Evolutionary conservation across 2,888 invertebrate genomes (phyloP), one percentile per base, ranked within the genome.

Genomic region (Aphodius granarius): DNA sequence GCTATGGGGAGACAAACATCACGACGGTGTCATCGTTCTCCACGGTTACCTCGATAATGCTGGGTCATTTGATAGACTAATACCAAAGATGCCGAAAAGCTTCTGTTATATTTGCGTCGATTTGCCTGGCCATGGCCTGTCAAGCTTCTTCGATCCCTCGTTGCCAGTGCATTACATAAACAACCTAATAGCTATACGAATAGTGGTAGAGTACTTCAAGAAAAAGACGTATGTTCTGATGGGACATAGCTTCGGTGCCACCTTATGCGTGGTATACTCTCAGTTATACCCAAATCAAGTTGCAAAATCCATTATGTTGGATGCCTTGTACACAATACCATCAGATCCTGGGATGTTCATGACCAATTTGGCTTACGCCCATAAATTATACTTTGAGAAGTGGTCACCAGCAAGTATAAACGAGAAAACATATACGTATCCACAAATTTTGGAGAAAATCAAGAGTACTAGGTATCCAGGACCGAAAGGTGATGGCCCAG

Each of bases 41-140:
- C 92, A 92, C 80, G 92, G 92, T 0, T 83, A 86, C 76, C 85
- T 89, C 80, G 92, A 92, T 83, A 91, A 91, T 4, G 90, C 90
- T 0, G 90, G 90, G 0, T 88, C 89, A 64, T 92, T 91, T 84
- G 88, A 92, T 75, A 86, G 88, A 0, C 82, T 93, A 0, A 87
- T 91, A n/a, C 88, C 88, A n/a, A 82, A 88, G 15, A 82, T 93
- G 63, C 90, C 91, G 0, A 83, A 82, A n/a, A 83, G 6, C 43
- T 88, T 80, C 83, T 89, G 81, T 80, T 90, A 84, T 81, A 85
- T 89, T 63, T 86, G 87, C 77, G 82, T 89, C 66, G 92, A 92
- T 81, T 83, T 92, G 0, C 92, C 92, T 0, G 91, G 93, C 0
- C 91, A 89, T 78, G 92, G 92, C 0, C 88, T 85, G 66, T 92